Conservation (phyloP, 2,797 vertebrate species). For the Macropodus opercularis region DNA sequence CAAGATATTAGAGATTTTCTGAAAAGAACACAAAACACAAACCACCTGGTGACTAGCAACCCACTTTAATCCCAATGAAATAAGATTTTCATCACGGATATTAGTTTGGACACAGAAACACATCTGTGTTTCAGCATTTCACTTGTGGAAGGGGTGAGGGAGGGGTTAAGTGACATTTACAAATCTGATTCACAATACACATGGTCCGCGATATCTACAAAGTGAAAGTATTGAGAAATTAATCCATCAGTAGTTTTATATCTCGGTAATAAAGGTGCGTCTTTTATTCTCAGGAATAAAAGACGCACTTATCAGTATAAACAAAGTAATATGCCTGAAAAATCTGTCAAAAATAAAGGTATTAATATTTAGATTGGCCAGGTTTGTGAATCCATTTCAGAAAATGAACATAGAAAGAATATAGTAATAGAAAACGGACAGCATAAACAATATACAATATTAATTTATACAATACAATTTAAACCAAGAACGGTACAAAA, state of each 20-base stretch:
- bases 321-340: slow-evolving; percentile 36
- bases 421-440: slow-evolving; percentile 60
- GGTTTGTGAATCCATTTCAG: slow-evolving; percentile 51
- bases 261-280: slow-evolving; percentile 72
- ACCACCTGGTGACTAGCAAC: slow-evolving; percentile 61
- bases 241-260: slow-evolving; percentile 73
- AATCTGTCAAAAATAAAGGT: slow-evolving; percentile 53
- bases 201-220: slow-evolving; percentile 73
- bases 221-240: slow-evolving; percentile 42
- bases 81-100: slow-evolving; percentile 43
- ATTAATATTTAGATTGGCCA: slow-evolving; percentile 33
- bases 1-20: too few species aligned
- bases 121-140: slow-evolving; percentile 37
- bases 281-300: slow-evolving; percentile 23
- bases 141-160: too few species aligned
- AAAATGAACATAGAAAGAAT: slow-evolving; percentile 64
- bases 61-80: slow-evolving; percentile 76
- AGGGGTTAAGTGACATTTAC: slow-evolving; percentile 63
- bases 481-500: slow-evolving; percentile 69
- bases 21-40: slow-evolving; percentile 44
- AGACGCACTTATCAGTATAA: slow-evolving; percentile 32
- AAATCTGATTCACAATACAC: slow-evolving; percentile 64
- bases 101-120: slow-evolving; percentile 58
- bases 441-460: slow-evolving; percentile 72
- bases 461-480: slow-evolving; percentile 68